Conservation (phyloP, 2,113 vertebrate genomes). For the Callipepla californica region DNA sequence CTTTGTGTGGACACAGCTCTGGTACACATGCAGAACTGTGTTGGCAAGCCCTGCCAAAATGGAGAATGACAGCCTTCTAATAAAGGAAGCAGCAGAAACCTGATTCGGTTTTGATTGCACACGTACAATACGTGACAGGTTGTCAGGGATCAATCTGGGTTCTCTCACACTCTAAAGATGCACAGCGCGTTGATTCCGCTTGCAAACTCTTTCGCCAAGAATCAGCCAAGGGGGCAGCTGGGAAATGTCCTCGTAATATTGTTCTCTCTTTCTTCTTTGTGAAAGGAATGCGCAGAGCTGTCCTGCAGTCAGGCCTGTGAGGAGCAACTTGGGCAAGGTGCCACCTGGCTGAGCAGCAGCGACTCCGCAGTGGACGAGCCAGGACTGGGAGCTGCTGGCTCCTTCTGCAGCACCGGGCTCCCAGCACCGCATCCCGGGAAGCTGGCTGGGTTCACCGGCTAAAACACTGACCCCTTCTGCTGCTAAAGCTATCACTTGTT, state of each 20-base stretch:
- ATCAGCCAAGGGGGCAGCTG: neutral
- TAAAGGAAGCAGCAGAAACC: neutral
- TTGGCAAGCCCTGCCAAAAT: neutral
- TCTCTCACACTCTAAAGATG: neutral
- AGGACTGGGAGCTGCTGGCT: neutral
- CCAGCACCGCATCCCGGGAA: neutral
- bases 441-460: neutral
- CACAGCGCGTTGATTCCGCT: neutral
- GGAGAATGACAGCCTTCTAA: neutral
- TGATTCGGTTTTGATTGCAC: accelerated
- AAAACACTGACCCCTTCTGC: neutral
- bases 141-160: neutral
- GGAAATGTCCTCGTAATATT: neutral
- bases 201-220: neutral
- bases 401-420: neutral
- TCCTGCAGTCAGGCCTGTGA: accelerated
- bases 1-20: neutral
- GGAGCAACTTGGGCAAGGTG: neutral
- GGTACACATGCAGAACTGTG: accelerated
- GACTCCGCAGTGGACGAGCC: neutral
- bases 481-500: neutral
- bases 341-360: neutral
- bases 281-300: neutral
- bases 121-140: neutral
- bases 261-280: neutral